These are phyloP conservation scores for Pitta sordida DNA, from an alignment of 2,113 vertebrate species.

Conservation along the genomic window DNA sequence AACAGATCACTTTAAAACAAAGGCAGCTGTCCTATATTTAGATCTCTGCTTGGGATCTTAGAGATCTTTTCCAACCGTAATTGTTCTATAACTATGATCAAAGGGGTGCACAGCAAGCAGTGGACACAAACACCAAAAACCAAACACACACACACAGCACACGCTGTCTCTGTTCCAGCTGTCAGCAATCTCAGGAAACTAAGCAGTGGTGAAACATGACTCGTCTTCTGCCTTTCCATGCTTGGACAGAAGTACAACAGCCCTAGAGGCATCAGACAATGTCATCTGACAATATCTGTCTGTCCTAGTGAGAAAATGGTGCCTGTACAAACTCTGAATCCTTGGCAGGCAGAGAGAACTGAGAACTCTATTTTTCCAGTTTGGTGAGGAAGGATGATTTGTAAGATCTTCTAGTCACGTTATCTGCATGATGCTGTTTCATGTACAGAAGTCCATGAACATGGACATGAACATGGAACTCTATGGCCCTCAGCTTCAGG, in stretches of 20 bases:
- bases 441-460: background rate
- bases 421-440: background rate
- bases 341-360: background rate
- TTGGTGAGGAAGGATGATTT: background rate
- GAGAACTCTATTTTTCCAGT: background rate
- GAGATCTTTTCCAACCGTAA: background rate
- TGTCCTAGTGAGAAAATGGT: background rate
- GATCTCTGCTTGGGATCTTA: background rate
- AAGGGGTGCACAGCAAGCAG: fast-evolving
- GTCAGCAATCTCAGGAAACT: background rate
- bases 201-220: background rate
- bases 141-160: fast-evolving
- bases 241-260: background rate
- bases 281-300: background rate
- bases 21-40: background rate
- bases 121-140: fast-evolving
- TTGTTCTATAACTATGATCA: background rate
- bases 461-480: background rate
- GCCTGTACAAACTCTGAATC: background rate
- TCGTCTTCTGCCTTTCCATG: background rate
- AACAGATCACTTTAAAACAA: background rate
- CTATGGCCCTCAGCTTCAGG: background rate
- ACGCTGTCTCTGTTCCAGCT: background rate
- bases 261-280: fast-evolving
- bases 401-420: background rate